Evolutionary conservation across 35 echinoderm and acorn worm genomes (phyloP).

Genomic region (Anneissia japonica): DNA sequence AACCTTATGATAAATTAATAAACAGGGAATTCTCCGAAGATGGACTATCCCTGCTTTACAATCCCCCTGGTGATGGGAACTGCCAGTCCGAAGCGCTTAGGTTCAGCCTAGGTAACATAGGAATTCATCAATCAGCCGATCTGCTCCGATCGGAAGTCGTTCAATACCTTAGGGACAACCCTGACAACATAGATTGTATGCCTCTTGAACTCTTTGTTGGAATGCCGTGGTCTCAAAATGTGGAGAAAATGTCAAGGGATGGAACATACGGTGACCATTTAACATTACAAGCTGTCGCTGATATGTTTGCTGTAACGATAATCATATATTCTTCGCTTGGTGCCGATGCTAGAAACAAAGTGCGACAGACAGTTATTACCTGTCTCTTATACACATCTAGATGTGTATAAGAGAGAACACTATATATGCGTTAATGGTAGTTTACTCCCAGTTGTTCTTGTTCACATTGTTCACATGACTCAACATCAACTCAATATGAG

Average conservation of each 20-base stretch:
- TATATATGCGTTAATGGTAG: background rate
- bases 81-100: background rate
- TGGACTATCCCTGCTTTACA: background rate
- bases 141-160: too few relatives aligned
- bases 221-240: too few relatives aligned
- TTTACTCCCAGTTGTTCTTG: background rate
- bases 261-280: background rate
- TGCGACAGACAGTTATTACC: background rate
- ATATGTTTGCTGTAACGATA: background rate
- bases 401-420: background rate
- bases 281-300: background rate
- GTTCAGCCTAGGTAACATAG: background rate
- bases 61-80: background rate
- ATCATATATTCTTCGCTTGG: background rate
- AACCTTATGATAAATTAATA: background rate
- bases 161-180: too few relatives aligned
- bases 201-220: too few relatives aligned
- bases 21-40: background rate
- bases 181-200: too few relatives aligned
- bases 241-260: background rate
- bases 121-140: background rate
- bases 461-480: too few relatives aligned
- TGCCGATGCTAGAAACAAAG: background rate
- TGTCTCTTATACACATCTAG: background rate
- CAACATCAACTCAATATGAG: background rate